Evolutionary conservation across 2,797 vertebrate species (phyloP), one percentile per base, ranked within the genome.

Genomic region (Mus caroli): DNA sequence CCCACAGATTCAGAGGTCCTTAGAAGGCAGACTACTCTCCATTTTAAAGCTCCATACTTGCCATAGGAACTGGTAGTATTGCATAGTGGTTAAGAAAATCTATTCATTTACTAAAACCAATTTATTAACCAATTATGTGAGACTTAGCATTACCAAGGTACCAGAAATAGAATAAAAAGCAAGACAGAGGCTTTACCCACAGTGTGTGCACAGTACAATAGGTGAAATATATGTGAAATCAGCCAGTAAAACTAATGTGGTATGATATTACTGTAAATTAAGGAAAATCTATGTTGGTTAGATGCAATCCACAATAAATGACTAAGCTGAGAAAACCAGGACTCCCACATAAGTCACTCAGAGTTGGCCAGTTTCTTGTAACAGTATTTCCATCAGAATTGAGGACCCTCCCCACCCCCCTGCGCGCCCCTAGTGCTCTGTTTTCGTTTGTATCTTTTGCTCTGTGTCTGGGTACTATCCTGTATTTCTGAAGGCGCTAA

Each of bases 401-500:
- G 37, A 43, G 46, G 14, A n/a, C n/a, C n/a, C n/a, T n/a, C 50
- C 13, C 7, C 46, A 2, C 62, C 73, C 7, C 28, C n/a, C n/a
- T n/a, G n/a, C n/a, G n/a, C 8, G 2, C 20, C 7, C 56, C 8
- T 4, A 58, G 34, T n/a, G 1, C n/a, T 79, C 76, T 75, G n/a
- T 89, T 50, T 28, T 94, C 50, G 69, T 91, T 50, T 60, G 22
- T 83, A 50, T 69, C 37, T 19, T 85, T 52, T 62, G 1, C 75
- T 92, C 76, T 89, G 34, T 52, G 52, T 56, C 64, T 88, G 28
- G 73, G 52, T 88, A 71, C 54, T 37, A 31, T 19, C 50, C 50
- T 91, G 78, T 76, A 17, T 77, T 88, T 91, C 62, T 34, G 56
- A 94, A 90, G 82, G 64, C 92, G 34, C 82, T 77, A 37, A 73